Conservation (phyloP, 2,888 invertebrate species). For the Brenthis hecate region DNA sequence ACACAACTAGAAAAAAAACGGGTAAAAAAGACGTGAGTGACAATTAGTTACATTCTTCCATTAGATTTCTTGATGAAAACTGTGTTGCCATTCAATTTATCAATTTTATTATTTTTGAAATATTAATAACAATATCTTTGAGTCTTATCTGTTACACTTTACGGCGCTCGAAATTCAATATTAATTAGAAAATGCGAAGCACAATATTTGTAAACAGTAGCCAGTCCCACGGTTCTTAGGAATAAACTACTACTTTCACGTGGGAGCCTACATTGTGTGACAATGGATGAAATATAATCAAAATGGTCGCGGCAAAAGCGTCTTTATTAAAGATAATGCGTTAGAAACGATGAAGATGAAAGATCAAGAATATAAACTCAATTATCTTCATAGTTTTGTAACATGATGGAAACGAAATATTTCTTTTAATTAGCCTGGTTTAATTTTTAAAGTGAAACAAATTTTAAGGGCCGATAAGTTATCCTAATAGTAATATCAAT, state of each 20-base stretch:
- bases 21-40: background rate
- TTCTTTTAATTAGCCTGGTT: too few species aligned
- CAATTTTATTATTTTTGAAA: too few species aligned
- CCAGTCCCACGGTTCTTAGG: constrained; percentile 47
- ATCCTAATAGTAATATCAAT: constrained; percentile 7
- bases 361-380: background rate
- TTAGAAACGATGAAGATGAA: background rate
- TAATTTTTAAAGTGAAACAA: background rate
- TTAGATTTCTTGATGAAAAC: background rate
- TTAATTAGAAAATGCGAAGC: constrained; percentile 31
- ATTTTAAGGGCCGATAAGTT: background rate
- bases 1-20: background rate
- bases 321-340: constrained; percentile 3
- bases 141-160: background rate
- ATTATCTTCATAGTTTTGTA: background rate
- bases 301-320: constrained; percentile 10
- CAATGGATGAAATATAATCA: constrained; percentile 11
- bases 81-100: background rate
- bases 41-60: background rate
- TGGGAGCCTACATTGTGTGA: constrained; percentile 55
- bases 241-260: constrained; percentile 62
- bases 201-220: constrained; percentile 42
- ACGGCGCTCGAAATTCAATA: constrained; percentile 27
- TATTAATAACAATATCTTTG: background rate
- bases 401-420: background rate